These are phyloP conservation scores for Melanargia galathea DNA, from an alignment of 2,888 invertebrate species.

Conservation along the genomic window DNA sequence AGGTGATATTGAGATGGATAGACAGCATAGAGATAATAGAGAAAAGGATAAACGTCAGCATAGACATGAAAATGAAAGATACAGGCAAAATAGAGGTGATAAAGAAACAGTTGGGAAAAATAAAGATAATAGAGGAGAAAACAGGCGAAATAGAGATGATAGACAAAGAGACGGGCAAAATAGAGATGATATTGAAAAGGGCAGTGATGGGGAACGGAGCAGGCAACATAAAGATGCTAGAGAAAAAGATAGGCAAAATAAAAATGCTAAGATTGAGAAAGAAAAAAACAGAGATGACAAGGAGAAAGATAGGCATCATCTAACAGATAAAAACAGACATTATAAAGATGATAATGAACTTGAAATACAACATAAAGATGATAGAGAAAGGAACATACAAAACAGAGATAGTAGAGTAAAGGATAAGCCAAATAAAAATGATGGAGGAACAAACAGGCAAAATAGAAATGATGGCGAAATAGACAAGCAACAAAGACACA, in stretches of 20 bases:
- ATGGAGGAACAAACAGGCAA: constrained; percentile 34
- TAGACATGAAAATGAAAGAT: constrained; percentile 31
- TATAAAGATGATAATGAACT: constrained; percentile 49
- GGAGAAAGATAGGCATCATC: constrained; percentile 32
- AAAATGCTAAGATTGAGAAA: constrained; percentile 32
- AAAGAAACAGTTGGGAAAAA: constrained; percentile 31
- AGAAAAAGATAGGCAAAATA: constrained; percentile 32
- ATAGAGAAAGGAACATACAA: constrained; percentile 31
- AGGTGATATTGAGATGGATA: constrained; percentile 45
- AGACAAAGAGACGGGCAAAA: too few species aligned
- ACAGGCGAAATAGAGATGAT: constrained; percentile 19
- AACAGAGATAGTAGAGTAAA: constrained; percentile 27
- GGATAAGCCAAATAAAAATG: constrained; percentile 31
- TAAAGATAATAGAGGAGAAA: constrained; percentile 34
- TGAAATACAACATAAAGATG: constrained; percentile 26
- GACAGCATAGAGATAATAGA: constrained; percentile 20
- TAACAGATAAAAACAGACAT: constrained; percentile 58
- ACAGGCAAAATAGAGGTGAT: constrained; percentile 19
- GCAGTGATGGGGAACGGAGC: constrained; percentile 36
- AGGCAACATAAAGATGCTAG: constrained; percentile 21
- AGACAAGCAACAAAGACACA: too few species aligned
- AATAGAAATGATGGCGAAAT: too few species aligned
- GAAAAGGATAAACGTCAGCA: constrained; percentile 31
- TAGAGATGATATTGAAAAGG: too few species aligned
- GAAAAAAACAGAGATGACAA: constrained; percentile 24